Conservation (phyloP, 1,140 invertebrate genomes). For the Acromyrmex heyeri region DNA sequence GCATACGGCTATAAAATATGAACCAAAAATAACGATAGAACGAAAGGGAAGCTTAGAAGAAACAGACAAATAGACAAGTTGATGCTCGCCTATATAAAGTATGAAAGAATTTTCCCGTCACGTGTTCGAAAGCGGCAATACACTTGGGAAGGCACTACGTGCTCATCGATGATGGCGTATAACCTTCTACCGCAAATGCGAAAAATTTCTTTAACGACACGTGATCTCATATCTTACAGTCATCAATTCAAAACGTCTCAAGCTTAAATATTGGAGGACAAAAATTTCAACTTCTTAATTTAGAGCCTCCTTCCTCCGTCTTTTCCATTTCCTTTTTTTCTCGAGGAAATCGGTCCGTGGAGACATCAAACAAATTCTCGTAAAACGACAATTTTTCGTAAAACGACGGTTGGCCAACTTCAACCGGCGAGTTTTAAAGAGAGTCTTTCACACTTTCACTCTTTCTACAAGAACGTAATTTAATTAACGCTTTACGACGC, state of each 20-base stretch:
- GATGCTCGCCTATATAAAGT: slow-evolving; percentile 53
- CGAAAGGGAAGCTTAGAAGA: background rate
- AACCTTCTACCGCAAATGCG: slow-evolving; percentile 15
- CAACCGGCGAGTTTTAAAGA: slow-evolving; percentile 49
- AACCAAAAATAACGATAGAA: slow-evolving; percentile 47
- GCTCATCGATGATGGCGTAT: slow-evolving; percentile 60
- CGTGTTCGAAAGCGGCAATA: slow-evolving; percentile 55
- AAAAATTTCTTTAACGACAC: slow-evolving; percentile 51
- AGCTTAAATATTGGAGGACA: slow-evolving; percentile 47
- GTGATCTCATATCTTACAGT: slow-evolving; percentile 1
- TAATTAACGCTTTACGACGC: slow-evolving; percentile 68
- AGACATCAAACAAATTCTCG: slow-evolving; percentile 55
- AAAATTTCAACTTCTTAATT: slow-evolving; percentile 63
- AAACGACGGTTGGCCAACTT: slow-evolving; percentile 3
- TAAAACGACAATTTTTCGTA: slow-evolving; percentile 41
- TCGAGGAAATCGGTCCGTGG: slow-evolving; percentile 15
- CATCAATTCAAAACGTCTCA: slow-evolving; percentile 1
- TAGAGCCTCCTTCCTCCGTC: background rate
- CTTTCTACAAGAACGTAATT: slow-evolving; percentile 51
- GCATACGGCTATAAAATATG: slow-evolving; percentile 48
- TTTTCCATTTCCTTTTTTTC: background rate
- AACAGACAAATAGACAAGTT: slow-evolving; percentile 30
- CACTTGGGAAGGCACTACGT: slow-evolving; percentile 64
- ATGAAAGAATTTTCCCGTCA: slow-evolving; percentile 63
- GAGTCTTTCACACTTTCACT: background rate